These are phyloP conservation scores for Altica lythri DNA, from an alignment of 2,888 invertebrate species.

Conservation along the genomic window DNA sequence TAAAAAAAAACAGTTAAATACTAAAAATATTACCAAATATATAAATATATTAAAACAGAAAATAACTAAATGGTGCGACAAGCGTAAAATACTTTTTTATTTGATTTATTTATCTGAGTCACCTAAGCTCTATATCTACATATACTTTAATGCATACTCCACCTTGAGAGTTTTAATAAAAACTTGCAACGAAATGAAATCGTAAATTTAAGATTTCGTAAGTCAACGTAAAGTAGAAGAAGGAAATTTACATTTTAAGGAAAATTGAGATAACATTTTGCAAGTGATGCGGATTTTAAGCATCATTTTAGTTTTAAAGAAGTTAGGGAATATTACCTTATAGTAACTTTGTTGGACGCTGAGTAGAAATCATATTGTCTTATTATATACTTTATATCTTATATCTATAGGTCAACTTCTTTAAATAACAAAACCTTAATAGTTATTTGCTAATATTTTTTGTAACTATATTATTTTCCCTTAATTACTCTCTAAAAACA, in stretches of 20 bases:
- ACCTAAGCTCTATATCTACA: conserved; percentile 19
- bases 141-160: conserved; percentile 30
- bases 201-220: conserved; percentile 31
- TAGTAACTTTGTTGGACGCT: conserved; percentile 16
- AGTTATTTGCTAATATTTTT: too few species aligned
- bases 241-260: conserved; percentile 29
- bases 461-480: too few species aligned
- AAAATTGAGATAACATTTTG: conserved; percentile 28
- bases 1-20: too few species aligned
- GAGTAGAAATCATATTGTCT: too few species aligned
- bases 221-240: conserved; percentile 30
- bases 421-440: too few species aligned
- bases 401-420: too few species aligned
- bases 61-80: too few species aligned
- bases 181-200: conserved; percentile 31
- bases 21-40: too few species aligned
- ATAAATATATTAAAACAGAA: too few species aligned
- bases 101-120: conserved; percentile 25
- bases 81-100: too few species aligned
- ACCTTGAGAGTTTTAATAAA: conserved; percentile 31
- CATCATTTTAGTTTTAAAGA: conserved; percentile 19
- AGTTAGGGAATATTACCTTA: conserved; percentile 18
- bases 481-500: too few species aligned
- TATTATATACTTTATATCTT: too few species aligned
- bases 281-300: conserved; percentile 29